Evolutionary conservation across 2,888 invertebrate species (phyloP), one percentile per base, ranked within the genome.

Genomic region (Heliothis peltigera): DNA sequence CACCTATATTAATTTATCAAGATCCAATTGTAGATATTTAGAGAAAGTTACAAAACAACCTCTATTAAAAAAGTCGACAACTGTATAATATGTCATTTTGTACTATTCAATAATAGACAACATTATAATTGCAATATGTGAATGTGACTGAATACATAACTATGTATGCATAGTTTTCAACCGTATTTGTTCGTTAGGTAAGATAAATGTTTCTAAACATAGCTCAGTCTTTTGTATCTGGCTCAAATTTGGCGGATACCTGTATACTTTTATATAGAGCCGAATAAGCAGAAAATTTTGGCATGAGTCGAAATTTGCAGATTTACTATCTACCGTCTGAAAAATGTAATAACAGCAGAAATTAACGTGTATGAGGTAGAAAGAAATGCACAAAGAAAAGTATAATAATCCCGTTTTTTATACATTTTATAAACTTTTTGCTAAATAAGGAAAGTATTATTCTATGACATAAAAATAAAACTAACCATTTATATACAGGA

Each of bases 101-200:
- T 90, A 91, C 89, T 89, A 84, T 87, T 82, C 64, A 77, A 81
- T 87, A 89, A 88, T 87, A 88, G 86, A 89, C 84, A 83, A 83
- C 77, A 81, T 81, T 79, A 56, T 67, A 70, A 76, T 77, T 80
- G 78, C 64, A 77, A 70, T 56, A 57, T 68, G 49, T 71, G 64
- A 65, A 66, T 65, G 66, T 64, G 64, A 48, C 15, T 62, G 51
- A 46, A 56, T 48, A 46, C 10, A 62, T 46, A 55, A 59, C 60
- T 65, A 66, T 58, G 60, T 63, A 71, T 59, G 64, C 51, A 64
- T 78, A 67, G 53, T 56, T 43, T 15, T 59, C 56, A 70, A 67
- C 62, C 19, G 53, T 67, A 62, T 75, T 70, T 72, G 56, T 71
- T 70, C 22, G 51, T 69, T 54, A 58, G 21, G 46, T 63, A 67